Base-by-base conservation (phyloP, 2,797 vertebrate species). In the Dermochelys coriacea region DNA sequence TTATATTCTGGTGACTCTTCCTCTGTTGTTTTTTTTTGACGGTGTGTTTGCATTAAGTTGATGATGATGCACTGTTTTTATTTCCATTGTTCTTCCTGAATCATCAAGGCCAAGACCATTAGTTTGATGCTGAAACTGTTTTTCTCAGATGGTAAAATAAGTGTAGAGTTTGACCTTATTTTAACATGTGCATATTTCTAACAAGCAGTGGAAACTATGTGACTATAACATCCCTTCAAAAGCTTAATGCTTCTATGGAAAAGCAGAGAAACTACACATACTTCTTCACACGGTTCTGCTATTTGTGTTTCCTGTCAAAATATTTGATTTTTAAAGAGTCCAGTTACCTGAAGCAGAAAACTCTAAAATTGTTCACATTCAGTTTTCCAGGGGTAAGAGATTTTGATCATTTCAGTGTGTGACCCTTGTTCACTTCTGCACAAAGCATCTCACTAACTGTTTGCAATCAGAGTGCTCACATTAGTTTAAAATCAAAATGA, bases 171-270 rank as follows among this genome's bases (percentile, higher is more conserved):
- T 96, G 94, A 93, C 80, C 87, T 95, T 94, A 92, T 96, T 98
- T 87, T 97, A 94, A 93, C 96, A 95, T 92, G 93, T 96, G 90
- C 51, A 82, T 96, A 91, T 77, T 98, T 97, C 92, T 97, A 91
- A 84, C 96, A 93, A 94, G 93, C 78, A 29, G 25, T 97, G 97
- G 97, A 97, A 96, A 97, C 93, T 96, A 95, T 96, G 92, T 8
- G 79, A 80, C 89, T 91, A 80, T 79, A 87, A 85, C 12, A 2
- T 94, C 96, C 86, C 96, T 96, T 93, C 86, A 88, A 95, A 94
- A 96, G 94, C 49, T 1, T 92, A 9, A 0, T 82, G 97, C 95
- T 96, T 96, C 93, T 94, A 81, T 91, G 90, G 95, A 97, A 94
- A 97, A 95, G 75, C 91, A 82, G 74, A 64, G 78, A 92, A 84